These are phyloP conservation scores for Sialis fuliginosa DNA, from an alignment of 2,888 invertebrate genomes.

Conservation along the genomic window DNA sequence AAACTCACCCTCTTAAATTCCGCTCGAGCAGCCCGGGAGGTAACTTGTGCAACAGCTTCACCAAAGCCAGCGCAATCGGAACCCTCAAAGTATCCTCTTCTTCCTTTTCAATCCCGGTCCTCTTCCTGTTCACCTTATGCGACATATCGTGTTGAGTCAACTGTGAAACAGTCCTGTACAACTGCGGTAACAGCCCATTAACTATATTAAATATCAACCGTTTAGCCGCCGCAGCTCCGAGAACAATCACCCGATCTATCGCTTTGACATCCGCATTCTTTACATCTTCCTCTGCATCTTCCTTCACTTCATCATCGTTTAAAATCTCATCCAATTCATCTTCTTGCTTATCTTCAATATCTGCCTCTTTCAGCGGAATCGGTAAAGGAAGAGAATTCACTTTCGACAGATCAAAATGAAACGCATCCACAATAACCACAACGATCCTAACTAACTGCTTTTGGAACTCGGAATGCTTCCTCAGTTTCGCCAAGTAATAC, in stretches of 20 bases:
- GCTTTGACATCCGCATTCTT: conserved; percentile 11
- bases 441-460: conserved; percentile 65
- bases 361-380: conserved; percentile 4
- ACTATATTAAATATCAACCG: conserved; percentile 55
- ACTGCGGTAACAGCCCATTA: conserved; percentile 55
- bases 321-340: conserved; percentile 25
- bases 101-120: conserved; percentile 53
- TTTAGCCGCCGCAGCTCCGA: conserved; percentile 56
- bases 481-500: conserved; percentile 60
- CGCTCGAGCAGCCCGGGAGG: conserved; percentile 56
- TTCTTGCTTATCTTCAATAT: conserved; percentile 13
- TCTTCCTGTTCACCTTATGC: conserved; percentile 61
- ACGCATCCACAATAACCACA: conserved; percentile 68
- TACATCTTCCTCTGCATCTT: conserved; percentile 15
- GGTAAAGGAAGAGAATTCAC: conserved; percentile 19
- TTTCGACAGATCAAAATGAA: conserved; percentile 76
- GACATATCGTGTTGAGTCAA: conserved; percentile 54
- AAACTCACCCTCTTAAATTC: conserved; percentile 62
- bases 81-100: conserved; percentile 79
- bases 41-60: conserved; percentile 76
- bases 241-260: conserved; percentile 28
- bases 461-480: conserved; percentile 53
- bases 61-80: conserved; percentile 82
- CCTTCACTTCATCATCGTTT: conserved; percentile 17
- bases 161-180: conserved; percentile 53